Evolutionary conservation across 2,888 invertebrate genomes (phyloP).

Genomic region (Drosophila macrothrix): DNA sequence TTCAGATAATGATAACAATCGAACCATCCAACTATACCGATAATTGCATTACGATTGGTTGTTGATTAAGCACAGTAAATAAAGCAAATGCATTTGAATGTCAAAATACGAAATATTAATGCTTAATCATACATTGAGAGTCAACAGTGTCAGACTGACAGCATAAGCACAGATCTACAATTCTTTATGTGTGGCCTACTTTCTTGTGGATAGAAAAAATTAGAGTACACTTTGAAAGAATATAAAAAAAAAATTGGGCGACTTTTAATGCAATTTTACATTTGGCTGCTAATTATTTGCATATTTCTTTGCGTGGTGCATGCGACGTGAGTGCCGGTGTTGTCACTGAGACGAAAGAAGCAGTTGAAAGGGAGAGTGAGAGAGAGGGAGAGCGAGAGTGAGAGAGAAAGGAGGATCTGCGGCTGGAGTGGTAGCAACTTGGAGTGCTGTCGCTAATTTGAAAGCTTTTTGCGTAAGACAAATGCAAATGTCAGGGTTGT

Average conservation of each 20-base stretch:
- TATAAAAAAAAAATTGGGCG: background rate
- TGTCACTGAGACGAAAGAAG: conserved; percentile 3
- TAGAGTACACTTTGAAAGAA: background rate
- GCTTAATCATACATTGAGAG: too few species aligned
- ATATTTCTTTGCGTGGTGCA: conserved; percentile 58
- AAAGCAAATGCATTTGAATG: background rate
- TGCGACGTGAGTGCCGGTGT: conserved; percentile 51
- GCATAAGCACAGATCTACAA: background rate
- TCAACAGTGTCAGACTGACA: background rate
- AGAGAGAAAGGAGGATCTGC: background rate
- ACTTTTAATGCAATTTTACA: conserved; percentile 53
- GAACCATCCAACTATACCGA: conserved; percentile 24
- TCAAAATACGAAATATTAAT: background rate
- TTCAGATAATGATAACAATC: conserved; percentile 39
- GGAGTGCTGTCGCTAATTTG: conserved; percentile 69
- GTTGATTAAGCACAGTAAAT: background rate
- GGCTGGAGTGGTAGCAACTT: conserved; percentile 30
- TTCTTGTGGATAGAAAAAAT: background rate
- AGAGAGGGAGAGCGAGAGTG: too few species aligned
- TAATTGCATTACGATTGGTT: conserved; percentile 26
- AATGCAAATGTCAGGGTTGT: conserved; percentile 76
- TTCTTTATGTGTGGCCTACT: background rate
- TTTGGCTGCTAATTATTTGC: conserved; percentile 70
- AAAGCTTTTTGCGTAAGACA: conserved; percentile 74
- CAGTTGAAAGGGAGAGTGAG: background rate